Evolutionary conservation across 2,113 vertebrate species (phyloP), one percentile per base, ranked within the genome.

Genomic region (Albula glossodonta): DNA sequence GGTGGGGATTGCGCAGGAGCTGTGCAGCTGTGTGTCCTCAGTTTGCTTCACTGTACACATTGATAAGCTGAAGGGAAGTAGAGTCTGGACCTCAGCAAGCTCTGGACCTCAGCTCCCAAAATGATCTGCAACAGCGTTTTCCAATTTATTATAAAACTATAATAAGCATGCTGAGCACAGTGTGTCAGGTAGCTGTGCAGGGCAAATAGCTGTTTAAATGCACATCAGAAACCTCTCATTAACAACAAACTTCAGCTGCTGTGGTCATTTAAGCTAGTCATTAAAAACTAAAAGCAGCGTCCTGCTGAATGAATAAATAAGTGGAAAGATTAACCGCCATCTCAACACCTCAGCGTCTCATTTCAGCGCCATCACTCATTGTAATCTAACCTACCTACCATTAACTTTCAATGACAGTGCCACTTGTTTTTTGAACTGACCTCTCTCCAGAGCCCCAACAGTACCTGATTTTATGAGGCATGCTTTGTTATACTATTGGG

Each of bases 301-400:
- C n/a, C 8, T 31, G 50, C 19, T 25, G 53, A 78, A 84, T 78
- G 9, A 82, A 82, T 82, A 84, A 48, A 78, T 81, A n/a, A 78
- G 57, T 52, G 25, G 53, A 78, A 78, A 25, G 70, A 53, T 25
- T 82, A 82, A 56, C 19, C 19, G 51, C 8, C 6, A 11, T 31
- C 51, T 66, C 15, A 66, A 66, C 60, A 66, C 60, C 81, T 56
- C 22, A 31, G 51, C 78, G 78, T 84, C 74, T 53, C 74, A 41
- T 78, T 78, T 53, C 74, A 84, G 50, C 70, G 31, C 1, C 41
- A 78, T 41, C 12, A 9, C 10, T 84, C 17, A n/a, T 25, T 12
- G 83, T 78, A 84, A 84, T 52, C 52, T 52, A 12, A 84, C 17
- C 60, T 53, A 56, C 8, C 5, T 17, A 31, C 51, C 74, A 74